A percentile compares a stretch with the other conserved stretches of the same genome.
Conservation (phyloP, 2,888 invertebrate genomes). For the Neelides folsomi region DNA sequence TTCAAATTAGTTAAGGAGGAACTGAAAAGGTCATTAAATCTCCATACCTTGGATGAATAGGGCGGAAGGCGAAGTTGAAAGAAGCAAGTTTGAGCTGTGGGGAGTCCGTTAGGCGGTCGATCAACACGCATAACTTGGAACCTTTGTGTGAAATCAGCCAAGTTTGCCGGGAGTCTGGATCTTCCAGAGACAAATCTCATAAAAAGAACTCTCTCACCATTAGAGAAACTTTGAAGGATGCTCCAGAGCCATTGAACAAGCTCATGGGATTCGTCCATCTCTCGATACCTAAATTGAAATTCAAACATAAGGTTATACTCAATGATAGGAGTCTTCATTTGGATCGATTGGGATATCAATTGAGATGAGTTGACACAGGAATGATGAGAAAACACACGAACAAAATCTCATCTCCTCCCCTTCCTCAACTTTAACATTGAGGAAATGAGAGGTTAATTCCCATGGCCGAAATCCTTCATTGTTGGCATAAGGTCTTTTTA, state of each 20-base stretch:
- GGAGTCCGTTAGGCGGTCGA: conserved; percentile 43
- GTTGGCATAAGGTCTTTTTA: conserved; percentile 33
- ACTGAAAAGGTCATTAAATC: too few relatives aligned
- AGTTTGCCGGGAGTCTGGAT: conserved; percentile 50
- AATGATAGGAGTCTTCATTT: too few relatives aligned
- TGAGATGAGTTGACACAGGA: too few relatives aligned
- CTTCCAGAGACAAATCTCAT: conserved; percentile 54
- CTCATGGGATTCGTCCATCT: conserved; percentile 48
- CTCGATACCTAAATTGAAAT: conserved; percentile 44
- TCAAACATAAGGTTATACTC: too few relatives aligned
- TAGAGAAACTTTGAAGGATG: conserved; percentile 48
- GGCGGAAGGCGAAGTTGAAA: conserved; percentile 51
- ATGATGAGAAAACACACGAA: too few relatives aligned
- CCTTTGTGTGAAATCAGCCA: conserved; percentile 51
- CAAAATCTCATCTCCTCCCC: too few relatives aligned
- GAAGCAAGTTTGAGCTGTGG: conserved; percentile 37
- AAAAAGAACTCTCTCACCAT: conserved; percentile 50
- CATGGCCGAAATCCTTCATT: too few relatives aligned
- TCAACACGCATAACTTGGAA: conserved; percentile 51
- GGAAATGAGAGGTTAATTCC: too few relatives aligned
- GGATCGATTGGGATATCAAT: too few relatives aligned
- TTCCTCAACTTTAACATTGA: too few relatives aligned
- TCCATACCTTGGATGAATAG: conserved; percentile 42
- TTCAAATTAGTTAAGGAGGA: not conserved
- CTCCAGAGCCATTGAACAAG: conserved; percentile 52